Conservation (phyloP, 2,113 vertebrate species). For the Chionodraco myersi region DNA sequence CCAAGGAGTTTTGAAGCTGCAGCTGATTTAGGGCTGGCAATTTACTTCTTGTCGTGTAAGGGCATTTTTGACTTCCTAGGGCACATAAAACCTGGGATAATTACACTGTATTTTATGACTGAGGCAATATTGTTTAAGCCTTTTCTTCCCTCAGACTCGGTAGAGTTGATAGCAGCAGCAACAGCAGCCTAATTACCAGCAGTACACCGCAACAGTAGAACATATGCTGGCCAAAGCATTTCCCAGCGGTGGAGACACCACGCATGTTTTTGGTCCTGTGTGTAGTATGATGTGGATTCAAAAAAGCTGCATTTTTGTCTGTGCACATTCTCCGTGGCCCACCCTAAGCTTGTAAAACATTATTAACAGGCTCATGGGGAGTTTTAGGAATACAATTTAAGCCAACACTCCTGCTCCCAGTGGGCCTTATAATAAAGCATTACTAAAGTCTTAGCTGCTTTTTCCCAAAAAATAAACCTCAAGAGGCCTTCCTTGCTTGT, state of each 20-base stretch:
- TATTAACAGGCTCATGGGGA: conserved; percentile 38
- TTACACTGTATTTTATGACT: conserved; percentile 58
- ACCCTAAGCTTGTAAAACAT: conserved; percentile 37
- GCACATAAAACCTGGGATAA: conserved; percentile 64
- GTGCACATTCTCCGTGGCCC: conserved; percentile 38
- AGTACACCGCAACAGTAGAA: conserved; percentile 15
- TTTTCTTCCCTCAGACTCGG: conserved; percentile 4
- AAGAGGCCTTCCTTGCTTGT: neutral
- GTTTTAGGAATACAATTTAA: conserved; percentile 21
- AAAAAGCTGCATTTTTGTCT: conserved; percentile 24
- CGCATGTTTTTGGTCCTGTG: conserved; percentile 13
- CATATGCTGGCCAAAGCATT: conserved; percentile 50
- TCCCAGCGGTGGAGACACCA: conserved; percentile 11
- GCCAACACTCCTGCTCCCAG: conserved; percentile 39
- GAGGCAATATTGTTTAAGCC: conserved; percentile 41
- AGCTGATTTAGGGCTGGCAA: conserved; percentile 34
- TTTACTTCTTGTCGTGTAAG: conserved; percentile 59
- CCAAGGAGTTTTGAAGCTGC: conserved; percentile 12
- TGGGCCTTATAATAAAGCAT: conserved; percentile 45
- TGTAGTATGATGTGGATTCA: conserved; percentile 9
- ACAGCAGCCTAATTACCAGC: conserved; percentile 55
- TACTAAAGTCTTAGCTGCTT: conserved; percentile 28
- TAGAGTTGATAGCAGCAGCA: conserved; percentile 46
- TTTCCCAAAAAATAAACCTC: neutral
- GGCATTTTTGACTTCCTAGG: conserved; percentile 39